A percentile compares a stretch with the other conserved stretches of the same genome.
phyloP scores from a whole-genome alignment of 23 tunicate species.

The Phallusia fumigata region DNA sequence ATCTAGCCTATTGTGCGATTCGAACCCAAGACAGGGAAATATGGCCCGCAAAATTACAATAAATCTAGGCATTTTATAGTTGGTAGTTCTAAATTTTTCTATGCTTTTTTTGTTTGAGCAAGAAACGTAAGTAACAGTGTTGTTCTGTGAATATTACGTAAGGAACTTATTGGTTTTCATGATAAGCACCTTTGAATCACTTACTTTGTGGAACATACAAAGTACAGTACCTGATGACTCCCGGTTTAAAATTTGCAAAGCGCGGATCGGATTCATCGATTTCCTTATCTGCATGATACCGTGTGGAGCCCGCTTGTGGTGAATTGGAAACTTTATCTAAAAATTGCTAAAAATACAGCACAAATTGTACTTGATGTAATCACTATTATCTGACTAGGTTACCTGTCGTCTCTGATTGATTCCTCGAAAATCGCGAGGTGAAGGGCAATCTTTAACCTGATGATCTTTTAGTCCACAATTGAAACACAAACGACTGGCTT shows the following conservation, averaged over 20 bases:
- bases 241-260: constrained; percentile 63
- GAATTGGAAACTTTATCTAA: constrained; percentile 35
- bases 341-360: constrained; percentile 40
- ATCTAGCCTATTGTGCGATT: too few relatives aligned
- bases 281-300: constrained; percentile 81
- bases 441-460: constrained; percentile 83
- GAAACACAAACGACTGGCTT: constrained; percentile 55
- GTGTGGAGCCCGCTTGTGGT: constrained; percentile 41
- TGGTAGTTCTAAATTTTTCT: too few relatives aligned
- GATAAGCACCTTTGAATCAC: too few relatives aligned
- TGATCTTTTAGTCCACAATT: constrained; percentile 86
- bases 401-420: constrained; percentile 65
- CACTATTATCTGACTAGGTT: too few relatives aligned
- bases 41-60: too few relatives aligned
- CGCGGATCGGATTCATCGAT: constrained; percentile 30
- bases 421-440: constrained; percentile 34
- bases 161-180: too few relatives aligned
- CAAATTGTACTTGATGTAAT: background rate
- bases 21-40: too few relatives aligned
- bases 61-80: too few relatives aligned
- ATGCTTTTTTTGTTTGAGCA: too few relatives aligned
- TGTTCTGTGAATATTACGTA: too few relatives aligned
- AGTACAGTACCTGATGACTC: constrained; percentile 16
- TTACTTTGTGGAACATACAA: too few relatives aligned
- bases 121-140: too few relatives aligned